Conservation (phyloP, 2,888 invertebrate species). For the Meliscaeva auricollis region DNA sequence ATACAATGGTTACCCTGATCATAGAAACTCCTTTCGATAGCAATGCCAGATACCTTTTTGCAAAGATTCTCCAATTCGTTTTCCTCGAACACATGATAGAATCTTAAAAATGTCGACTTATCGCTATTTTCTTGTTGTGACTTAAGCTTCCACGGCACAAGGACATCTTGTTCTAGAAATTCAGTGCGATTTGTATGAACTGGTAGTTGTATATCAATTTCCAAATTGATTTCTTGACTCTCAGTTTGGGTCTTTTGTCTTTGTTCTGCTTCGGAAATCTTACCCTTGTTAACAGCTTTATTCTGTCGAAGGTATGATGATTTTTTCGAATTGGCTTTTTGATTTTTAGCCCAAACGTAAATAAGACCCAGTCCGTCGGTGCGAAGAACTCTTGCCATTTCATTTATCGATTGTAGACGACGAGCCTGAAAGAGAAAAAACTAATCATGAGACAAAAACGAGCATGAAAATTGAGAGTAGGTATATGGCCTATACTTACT, state of each 20-base stretch:
- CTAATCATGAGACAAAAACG: too few relatives aligned
- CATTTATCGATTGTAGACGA: conserved; percentile 89
- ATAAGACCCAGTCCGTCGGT: conserved; percentile 91
- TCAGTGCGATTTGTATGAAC: conserved; percentile 96
- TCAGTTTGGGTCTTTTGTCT: conserved; percentile 78
- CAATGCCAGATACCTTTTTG: conserved; percentile 84
- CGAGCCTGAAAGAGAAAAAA: conserved; percentile 85
- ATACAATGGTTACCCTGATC: conserved; percentile 99
- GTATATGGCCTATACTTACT: too few relatives aligned
- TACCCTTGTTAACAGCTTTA: conserved; percentile 84
- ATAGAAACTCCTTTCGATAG: conserved; percentile 90
- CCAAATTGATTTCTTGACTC: conserved; percentile 73
- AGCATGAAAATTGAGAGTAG: background rate
- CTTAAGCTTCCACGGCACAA: conserved; percentile 97
- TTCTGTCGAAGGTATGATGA: conserved; percentile 89
- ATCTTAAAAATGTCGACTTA: conserved; percentile 89
- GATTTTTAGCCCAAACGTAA: conserved; percentile 98
- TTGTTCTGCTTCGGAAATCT: conserved; percentile 83
- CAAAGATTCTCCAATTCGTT: conserved; percentile 91
- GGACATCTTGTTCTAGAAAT: conserved; percentile 94
- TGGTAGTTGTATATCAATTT: conserved; percentile 84
- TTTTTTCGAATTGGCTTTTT: conserved; percentile 87
- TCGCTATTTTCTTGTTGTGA: conserved; percentile 77
- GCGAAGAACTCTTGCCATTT: conserved; percentile 91
- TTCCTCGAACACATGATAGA: conserved; percentile 96